Conservation (phyloP, 2,888 invertebrate genomes). For the Meiosimyza decipiens region DNA sequence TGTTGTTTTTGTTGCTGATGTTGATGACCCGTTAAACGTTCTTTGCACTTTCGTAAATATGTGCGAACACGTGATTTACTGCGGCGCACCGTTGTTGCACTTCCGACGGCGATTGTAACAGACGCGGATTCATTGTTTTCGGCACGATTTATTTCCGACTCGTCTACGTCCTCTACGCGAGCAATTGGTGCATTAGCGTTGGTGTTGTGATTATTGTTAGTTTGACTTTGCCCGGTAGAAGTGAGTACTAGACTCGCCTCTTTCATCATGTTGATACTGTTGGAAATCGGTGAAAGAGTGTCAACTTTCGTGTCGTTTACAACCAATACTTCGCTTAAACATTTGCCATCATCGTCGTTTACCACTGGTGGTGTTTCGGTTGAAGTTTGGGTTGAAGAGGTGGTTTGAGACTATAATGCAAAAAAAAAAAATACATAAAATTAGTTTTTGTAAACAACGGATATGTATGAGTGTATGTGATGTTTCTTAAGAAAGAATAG, state of each 20-base stretch:
- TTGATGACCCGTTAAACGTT: slow-evolving; percentile 64
- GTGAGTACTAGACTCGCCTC: slow-evolving; percentile 50
- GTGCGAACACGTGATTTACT: slow-evolving; percentile 67
- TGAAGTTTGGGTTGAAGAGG: neutral
- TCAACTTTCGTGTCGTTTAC: slow-evolving; percentile 12
- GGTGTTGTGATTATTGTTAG: slow-evolving; percentile 42
- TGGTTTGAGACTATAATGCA: too few species aligned
- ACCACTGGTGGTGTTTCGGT: slow-evolving; percentile 11
- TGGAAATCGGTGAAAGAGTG: neutral
- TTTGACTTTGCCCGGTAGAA: slow-evolving; percentile 25
- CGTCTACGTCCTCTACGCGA: slow-evolving; percentile 52
- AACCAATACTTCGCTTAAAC: slow-evolving; percentile 38
- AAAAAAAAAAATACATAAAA: too few species aligned
- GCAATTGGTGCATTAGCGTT: slow-evolving; percentile 55
- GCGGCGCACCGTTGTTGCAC: slow-evolving; percentile 49
- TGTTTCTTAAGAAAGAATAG: neutral
- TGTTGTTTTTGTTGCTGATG: slow-evolving; percentile 43
- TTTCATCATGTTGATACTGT: slow-evolving; percentile 46
- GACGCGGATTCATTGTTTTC: slow-evolving; percentile 12
- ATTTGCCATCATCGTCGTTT: neutral
- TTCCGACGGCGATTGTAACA: slow-evolving; percentile 36
- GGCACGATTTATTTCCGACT: slow-evolving; percentile 15
- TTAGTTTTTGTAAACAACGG: too few species aligned
- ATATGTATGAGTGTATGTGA: neutral
- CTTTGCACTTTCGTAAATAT: slow-evolving; percentile 66